A percentile compares a stretch with the other conserved stretches of the same genome.
phyloP scores from a whole-genome alignment of 1,140 invertebrate species.

The Aphelenchoides besseyi region DNA sequence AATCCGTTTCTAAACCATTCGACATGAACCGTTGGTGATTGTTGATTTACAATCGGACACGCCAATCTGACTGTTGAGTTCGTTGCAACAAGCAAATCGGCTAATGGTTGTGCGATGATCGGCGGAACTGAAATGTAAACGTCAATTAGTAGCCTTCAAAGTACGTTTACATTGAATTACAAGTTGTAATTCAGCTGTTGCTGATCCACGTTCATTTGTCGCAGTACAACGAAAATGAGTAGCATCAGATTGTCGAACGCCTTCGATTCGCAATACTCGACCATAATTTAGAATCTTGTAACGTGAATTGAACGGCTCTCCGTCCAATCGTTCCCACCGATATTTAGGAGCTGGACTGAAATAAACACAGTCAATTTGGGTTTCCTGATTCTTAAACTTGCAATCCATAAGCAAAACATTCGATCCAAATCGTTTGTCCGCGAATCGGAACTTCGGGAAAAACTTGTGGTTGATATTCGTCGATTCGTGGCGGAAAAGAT shows the following conservation, averaged over 20 bases:
- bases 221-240: constrained; percentile 41
- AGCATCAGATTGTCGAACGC: constrained; percentile 32
- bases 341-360: constrained; percentile 44
- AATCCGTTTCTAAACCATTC: constrained; percentile 48
- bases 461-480: constrained; percentile 47
- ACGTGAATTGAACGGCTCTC: constrained; percentile 24
- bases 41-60: constrained; percentile 26
- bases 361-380: background rate
- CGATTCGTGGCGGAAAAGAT: constrained; percentile 42
- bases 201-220: constrained; percentile 34
- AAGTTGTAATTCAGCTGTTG: constrained; percentile 42
- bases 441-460: constrained; percentile 49
- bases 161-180: constrained; percentile 38
- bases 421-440: constrained; percentile 41
- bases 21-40: background rate
- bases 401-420: constrained; percentile 53
- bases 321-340: constrained; percentile 40
- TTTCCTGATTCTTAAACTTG: constrained; percentile 26
- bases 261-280: constrained; percentile 44
- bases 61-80: constrained; percentile 27
- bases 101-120: constrained; percentile 31
- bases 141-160: constrained; percentile 17
- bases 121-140: constrained; percentile 41
- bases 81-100: constrained; percentile 31
- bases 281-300: constrained; percentile 46